These are phyloP conservation scores for Bucco capensis DNA, from an alignment of 2,113 vertebrate species.

Conservation along the genomic window DNA sequence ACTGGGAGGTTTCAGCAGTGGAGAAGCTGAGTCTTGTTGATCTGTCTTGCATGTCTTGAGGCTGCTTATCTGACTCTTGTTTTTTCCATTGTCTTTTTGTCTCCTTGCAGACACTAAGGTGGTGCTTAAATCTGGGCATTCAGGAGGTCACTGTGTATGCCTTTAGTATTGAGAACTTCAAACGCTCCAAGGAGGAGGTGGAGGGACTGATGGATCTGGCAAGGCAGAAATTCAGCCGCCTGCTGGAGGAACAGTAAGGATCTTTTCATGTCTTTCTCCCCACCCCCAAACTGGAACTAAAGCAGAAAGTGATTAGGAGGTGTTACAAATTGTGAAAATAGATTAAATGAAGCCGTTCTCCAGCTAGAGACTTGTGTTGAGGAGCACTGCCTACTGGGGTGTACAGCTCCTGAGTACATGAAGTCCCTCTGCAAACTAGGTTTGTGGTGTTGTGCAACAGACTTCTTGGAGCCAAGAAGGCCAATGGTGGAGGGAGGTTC, in stretches of 20 bases:
- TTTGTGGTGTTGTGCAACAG: background rate
- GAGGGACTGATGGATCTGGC: constrained; percentile 95
- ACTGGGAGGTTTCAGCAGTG: background rate
- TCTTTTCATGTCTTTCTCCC: background rate
- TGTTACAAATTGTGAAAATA: background rate
- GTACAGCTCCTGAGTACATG: background rate
- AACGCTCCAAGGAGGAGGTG: constrained; percentile 92
- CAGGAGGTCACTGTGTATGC: constrained; percentile 95
- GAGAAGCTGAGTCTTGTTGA: background rate
- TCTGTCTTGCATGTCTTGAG: background rate
- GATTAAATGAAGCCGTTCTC: background rate
- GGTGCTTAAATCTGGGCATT: constrained; percentile 94
- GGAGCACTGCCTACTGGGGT: background rate
- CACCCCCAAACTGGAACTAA: background rate
- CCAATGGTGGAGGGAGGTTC: too few species aligned
- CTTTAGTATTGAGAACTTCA: constrained; percentile 99
- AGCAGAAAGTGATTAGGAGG: background rate
- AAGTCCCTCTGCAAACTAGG: too few species aligned
- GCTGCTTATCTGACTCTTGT: background rate
- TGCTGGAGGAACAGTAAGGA: constrained; percentile 91
- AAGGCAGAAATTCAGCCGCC: constrained; percentile 88
- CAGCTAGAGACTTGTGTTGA: background rate
- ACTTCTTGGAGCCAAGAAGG: background rate
- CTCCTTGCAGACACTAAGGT: constrained; percentile 83
- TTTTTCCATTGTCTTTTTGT: background rate